Evolutionary conservation across 2,113 vertebrate genomes (phyloP).

Genomic region (Xerus inauris): DNA sequence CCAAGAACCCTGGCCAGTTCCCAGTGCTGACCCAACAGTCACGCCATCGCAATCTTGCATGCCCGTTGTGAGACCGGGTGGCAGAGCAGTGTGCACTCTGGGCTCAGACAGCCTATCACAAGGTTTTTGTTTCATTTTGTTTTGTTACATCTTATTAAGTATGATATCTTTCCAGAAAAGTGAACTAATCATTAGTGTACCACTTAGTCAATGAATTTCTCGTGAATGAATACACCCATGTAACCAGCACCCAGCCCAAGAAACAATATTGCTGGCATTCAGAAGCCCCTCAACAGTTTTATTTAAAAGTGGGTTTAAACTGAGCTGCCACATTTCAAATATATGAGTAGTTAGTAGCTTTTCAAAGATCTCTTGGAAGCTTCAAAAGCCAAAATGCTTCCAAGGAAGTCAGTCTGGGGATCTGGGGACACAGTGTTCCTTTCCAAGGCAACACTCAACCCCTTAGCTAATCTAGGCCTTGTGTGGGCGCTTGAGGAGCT

Average conservation of each 20-base stretch:
- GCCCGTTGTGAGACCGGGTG: accelerated
- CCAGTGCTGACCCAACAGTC: neutral
- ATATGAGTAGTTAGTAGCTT: neutral
- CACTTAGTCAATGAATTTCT: neutral
- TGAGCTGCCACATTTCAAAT: neutral
- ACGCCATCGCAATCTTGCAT: too few species aligned
- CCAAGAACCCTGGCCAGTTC: neutral
- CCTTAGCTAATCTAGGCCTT: neutral
- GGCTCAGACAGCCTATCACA: neutral
- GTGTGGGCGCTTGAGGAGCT: neutral
- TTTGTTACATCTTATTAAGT: neutral
- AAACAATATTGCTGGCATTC: neutral
- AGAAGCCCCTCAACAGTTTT: neutral
- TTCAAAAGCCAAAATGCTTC: neutral
- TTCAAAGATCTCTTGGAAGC: neutral
- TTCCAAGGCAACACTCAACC: neutral
- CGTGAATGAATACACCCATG: neutral
- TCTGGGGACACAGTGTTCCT: neutral
- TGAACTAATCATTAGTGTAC: neutral
- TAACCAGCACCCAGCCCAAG: neutral
- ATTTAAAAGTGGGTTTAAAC: neutral
- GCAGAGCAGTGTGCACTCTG: too few species aligned
- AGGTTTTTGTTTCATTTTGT: neutral
- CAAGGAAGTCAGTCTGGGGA: neutral
- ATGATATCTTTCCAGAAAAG: neutral